Percentiles rank a stretch among this genome's conserved stretches.
Evolutionary conservation across 2,888 invertebrate species (phyloP).

Genomic region (Hypolimnas misippus): DNA sequence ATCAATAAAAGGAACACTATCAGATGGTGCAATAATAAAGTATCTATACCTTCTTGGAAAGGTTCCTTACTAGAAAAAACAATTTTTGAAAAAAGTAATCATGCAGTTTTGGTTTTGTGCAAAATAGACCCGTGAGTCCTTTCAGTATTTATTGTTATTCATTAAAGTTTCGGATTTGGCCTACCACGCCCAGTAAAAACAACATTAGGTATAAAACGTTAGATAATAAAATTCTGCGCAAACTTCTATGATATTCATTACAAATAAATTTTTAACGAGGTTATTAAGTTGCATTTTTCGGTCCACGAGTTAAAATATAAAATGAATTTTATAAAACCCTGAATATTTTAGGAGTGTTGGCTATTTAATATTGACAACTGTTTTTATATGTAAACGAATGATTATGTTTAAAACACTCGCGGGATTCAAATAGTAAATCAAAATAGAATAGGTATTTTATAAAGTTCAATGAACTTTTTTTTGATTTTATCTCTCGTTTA

Average conservation of each 20-base stretch:
- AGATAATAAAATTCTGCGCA: slow-evolving; percentile 25
- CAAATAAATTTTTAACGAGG: slow-evolving; percentile 33
- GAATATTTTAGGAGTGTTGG: not conserved
- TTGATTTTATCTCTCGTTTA: too few species aligned
- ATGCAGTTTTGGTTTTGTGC: too few species aligned
- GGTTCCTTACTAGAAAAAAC: too few species aligned
- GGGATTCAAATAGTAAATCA: not conserved
- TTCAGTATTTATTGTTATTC: too few species aligned
- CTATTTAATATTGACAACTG: not conserved
- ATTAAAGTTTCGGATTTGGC: too few species aligned
- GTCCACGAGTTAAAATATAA: slow-evolving; percentile 15
- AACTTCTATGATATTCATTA: slow-evolving; percentile 35
- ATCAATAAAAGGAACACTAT: too few species aligned
- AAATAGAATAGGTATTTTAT: not conserved
- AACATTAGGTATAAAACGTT: not conserved
- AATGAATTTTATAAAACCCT: slow-evolving; percentile 2
- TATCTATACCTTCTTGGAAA: too few species aligned
- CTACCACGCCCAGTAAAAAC: too few species aligned
- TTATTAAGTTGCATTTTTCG: slow-evolving; percentile 23
- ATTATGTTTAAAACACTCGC: slow-evolving; percentile 3
- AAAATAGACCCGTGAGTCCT: too few species aligned
- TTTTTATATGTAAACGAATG: not conserved
- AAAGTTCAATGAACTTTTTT: too few species aligned
- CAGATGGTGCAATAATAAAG: too few species aligned
- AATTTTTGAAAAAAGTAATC: too few species aligned